These are phyloP conservation scores for Machaerirhynchus nigripectus DNA, from an alignment of 2,113 vertebrate genomes.

Conservation along the genomic window DNA sequence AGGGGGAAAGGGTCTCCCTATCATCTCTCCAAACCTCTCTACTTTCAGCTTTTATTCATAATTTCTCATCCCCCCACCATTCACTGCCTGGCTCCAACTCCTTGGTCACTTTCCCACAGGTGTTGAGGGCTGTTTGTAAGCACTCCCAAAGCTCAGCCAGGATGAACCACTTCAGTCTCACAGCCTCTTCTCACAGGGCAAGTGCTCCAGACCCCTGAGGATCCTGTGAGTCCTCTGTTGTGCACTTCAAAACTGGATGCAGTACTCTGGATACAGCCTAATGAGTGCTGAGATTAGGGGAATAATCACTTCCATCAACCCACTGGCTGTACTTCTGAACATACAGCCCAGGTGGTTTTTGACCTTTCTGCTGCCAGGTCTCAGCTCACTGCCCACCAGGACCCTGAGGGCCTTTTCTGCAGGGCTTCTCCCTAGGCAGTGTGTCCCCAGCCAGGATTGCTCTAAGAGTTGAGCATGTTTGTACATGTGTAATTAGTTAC, in stretches of 20 bases:
- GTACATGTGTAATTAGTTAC: neutral
- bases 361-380: neutral
- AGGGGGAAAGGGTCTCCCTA: neutral
- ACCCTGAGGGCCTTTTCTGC: neutral
- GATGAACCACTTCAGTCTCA: neutral
- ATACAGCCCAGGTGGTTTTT: neutral
- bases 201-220: neutral
- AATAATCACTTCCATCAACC: neutral
- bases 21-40: neutral
- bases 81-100: neutral
- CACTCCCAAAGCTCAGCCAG: neutral
- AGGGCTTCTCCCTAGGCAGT: neutral
- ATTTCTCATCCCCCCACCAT: neutral
- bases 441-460: neutral
- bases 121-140: neutral
- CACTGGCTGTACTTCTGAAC: neutral
- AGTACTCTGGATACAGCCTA: neutral
- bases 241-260: neutral
- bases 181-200: neutral
- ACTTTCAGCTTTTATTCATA: neutral
- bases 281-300: neutral
- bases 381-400: neutral
- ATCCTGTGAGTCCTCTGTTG: neutral
- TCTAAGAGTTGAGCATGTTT: neutral
- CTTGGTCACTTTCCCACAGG: fast-evolving